These are phyloP conservation scores for Diadophis punctatus DNA, from an alignment of 2,113 vertebrate species.

Conservation along the genomic window DNA sequence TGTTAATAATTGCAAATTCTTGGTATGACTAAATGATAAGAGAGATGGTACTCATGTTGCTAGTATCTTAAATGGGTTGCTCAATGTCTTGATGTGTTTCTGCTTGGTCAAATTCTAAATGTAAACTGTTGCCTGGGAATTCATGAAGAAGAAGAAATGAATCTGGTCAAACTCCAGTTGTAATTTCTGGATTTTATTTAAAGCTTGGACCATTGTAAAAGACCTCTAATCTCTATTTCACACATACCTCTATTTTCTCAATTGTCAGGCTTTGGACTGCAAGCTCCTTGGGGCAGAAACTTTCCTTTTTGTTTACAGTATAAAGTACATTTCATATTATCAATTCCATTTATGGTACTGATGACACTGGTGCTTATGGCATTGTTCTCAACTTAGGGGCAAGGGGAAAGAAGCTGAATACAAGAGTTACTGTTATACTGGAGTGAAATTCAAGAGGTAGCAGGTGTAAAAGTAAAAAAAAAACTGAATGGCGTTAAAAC, in stretches of 20 bases:
- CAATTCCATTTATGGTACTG: not conserved
- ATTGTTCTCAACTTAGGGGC: not conserved
- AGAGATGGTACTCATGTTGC: not conserved
- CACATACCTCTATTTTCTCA: not conserved
- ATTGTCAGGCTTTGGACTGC: not conserved
- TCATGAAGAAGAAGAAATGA: not conserved
- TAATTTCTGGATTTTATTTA: not conserved
- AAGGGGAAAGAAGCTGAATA: not conserved
- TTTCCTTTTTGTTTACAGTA: not conserved
- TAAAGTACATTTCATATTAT: not conserved
- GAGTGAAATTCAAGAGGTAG: not conserved
- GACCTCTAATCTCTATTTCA: not conserved
- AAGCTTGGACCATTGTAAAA: not conserved
- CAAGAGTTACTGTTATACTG: not conserved
- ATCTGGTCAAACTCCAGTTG: not conserved
- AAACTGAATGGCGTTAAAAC: not conserved
- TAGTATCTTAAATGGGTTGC: not conserved
- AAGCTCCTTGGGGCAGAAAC: not conserved
- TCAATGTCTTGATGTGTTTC: not conserved
- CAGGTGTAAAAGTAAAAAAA: not conserved
- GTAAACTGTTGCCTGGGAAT: not conserved
- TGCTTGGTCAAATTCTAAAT: not conserved
- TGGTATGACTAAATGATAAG: not conserved
- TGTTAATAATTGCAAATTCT: rapidly evolving
- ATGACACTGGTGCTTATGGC: not conserved